Evolutionary conservation across 1,140 invertebrate species (phyloP).

Genomic region (Drosophila arizonae): DNA sequence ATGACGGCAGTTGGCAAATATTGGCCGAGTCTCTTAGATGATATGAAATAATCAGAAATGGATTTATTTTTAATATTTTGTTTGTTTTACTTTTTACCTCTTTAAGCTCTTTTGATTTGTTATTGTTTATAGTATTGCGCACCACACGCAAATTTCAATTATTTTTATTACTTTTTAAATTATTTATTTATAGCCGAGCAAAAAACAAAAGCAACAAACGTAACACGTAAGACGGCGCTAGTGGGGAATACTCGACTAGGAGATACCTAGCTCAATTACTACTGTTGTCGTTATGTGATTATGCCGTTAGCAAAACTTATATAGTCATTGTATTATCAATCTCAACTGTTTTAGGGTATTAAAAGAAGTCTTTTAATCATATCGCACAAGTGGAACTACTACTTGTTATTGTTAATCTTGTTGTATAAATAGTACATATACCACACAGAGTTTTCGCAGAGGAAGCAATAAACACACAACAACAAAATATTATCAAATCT

Average conservation of each 20-base stretch:
- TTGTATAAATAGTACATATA: slow-evolving; percentile 5
- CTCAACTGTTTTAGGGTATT: background rate
- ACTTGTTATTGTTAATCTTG: slow-evolving; percentile 5
- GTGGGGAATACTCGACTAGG: too few species aligned
- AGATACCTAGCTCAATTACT: too few species aligned
- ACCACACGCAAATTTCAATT: slow-evolving; percentile 35
- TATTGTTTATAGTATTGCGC: slow-evolving; percentile 38
- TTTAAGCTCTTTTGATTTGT: slow-evolving; percentile 17
- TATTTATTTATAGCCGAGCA: slow-evolving; percentile 35
- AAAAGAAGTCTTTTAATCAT: slow-evolving; percentile 42
- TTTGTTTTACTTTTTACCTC: background rate
- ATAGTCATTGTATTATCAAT: too few species aligned
- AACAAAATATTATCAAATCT: slow-evolving; percentile 8
- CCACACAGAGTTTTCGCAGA: slow-evolving; percentile 20
- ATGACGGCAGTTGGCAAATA: slow-evolving; percentile 59
- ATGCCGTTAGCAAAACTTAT: too few species aligned
- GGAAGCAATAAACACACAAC: slow-evolving; percentile 22
- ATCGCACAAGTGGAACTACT: slow-evolving; percentile 44
- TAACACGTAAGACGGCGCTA: background rate
- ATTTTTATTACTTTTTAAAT: slow-evolving; percentile 36
- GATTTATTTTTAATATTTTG: slow-evolving; percentile 39
- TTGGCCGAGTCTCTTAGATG: slow-evolving; percentile 41
- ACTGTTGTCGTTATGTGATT: too few species aligned
- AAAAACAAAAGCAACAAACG: background rate
- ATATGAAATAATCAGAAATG: slow-evolving; percentile 62